These are phyloP conservation scores for Apeltes quadracus DNA, from an alignment of 2,113 vertebrate genomes.

Conservation along the genomic window DNA sequence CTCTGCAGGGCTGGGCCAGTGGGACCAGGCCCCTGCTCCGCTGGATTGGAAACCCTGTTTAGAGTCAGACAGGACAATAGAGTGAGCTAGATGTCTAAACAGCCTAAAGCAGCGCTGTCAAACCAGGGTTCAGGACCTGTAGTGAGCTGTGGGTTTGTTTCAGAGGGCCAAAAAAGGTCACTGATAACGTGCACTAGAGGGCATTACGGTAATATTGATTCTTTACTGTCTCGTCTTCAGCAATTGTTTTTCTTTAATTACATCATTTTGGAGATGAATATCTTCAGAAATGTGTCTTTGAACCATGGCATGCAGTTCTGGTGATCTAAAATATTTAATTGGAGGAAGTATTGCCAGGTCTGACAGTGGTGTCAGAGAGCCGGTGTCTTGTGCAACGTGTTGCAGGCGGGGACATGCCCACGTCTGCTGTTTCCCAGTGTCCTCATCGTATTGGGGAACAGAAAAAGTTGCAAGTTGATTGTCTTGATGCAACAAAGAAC, in stretches of 20 bases:
- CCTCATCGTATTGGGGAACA: not conserved
- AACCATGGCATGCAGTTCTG: not conserved
- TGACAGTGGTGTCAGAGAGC: not conserved
- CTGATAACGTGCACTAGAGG: not conserved
- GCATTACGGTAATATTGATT: not conserved
- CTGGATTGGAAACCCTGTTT: slow-evolving; percentile 65
- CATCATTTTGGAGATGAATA: not conserved
- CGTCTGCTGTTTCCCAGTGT: not conserved
- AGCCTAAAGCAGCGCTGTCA: slow-evolving; percentile 36
- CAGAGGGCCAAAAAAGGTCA: slow-evolving; percentile 1
- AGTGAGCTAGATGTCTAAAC: slow-evolving; percentile 43
- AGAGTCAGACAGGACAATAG: slow-evolving; percentile 64
- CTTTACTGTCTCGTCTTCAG: not conserved
- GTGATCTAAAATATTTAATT: slow-evolving; percentile 10
- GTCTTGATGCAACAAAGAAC: slow-evolving; percentile 6
- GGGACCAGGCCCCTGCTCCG: slow-evolving; percentile 62
- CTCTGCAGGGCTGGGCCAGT: slow-evolving; percentile 46
- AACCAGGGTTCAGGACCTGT: slow-evolving; percentile 13
- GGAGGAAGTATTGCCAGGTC: slow-evolving; percentile 10
- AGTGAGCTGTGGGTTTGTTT: slow-evolving; percentile 7
- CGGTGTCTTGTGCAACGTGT: not conserved
- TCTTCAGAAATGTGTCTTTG: not conserved
- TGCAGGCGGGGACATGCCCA: not conserved
- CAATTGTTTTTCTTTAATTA: not conserved
- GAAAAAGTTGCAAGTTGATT: slow-evolving; percentile 11